Base-by-base conservation (phyloP, 2,797 vertebrate species). In the Percopsis omiscomaycus region DNA sequence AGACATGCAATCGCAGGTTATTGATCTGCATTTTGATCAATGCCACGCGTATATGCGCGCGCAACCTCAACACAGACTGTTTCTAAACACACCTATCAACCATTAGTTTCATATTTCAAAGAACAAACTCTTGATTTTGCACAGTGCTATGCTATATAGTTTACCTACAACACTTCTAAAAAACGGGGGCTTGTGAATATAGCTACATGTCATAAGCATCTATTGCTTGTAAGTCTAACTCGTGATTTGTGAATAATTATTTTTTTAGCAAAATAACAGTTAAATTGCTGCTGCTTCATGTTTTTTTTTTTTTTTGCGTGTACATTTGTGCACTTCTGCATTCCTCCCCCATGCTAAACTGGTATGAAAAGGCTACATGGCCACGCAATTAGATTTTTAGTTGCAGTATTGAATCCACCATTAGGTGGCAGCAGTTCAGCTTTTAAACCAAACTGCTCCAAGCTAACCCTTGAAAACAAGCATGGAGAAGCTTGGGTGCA, bases 1-100 rank as follows among this genome's bases (percentile, higher is more conserved):
- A 29, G 46, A 78, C 47, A 88, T 90, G 87, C 84, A 84, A 66
- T 50, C 30, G 75, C 57, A 59, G 65, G 56, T 64, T 77, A 48
- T 15, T n/a, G 1, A 48, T 48, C 4, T 48, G n/a, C 47, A 22
- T 45, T 64, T 60, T 57, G 45, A 50, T 82, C 59, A 51, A 65
- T 66, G 62, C 71, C 49, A 42, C 6, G 8, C 50, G 37, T 50
- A 51, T 9, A 42, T 4, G 29, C 48, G 22, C 32, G 68, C 78
- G 71, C 65, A 64, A 63, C 55, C 55, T 42, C 37, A 42, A 69
- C 60, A 83, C 60, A 83, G 62, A 45, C 1, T 0, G 52, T 57
- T 75, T 73, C 72, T 73, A 66, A 61, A 68, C 76, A 64, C 68
- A 59, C 56, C 47, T 49, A 66, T 44, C 59, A 32, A 55, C 61